Conservation (phyloP, 1,140 invertebrate species). For the Delia radicum region DNA sequence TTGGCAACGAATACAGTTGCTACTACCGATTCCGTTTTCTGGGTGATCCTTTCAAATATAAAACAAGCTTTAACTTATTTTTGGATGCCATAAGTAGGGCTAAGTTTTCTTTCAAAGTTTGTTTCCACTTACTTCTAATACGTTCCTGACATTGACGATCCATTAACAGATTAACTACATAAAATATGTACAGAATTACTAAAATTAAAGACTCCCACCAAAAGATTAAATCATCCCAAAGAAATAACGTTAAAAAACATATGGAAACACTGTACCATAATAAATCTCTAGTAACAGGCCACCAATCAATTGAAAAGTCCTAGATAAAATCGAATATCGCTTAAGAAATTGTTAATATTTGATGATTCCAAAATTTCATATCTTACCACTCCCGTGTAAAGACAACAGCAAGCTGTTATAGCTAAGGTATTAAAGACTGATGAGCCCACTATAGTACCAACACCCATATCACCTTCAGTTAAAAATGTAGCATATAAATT, state of each 20-base stretch:
- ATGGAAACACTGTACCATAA: conserved; percentile 69
- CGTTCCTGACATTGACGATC: background rate
- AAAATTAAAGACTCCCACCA: background rate
- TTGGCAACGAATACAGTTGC: too few relatives aligned
- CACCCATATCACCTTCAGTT: conserved; percentile 78
- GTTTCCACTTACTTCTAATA: background rate
- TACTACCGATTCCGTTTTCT: too few relatives aligned
- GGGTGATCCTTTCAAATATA: too few relatives aligned
- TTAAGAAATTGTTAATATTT: too few relatives aligned
- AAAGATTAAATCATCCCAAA: background rate
- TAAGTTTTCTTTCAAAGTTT: too few relatives aligned
- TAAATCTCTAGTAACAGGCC: conserved; percentile 82
- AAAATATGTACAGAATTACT: background rate
- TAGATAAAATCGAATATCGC: background rate
- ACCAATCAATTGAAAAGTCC: conserved; percentile 77
- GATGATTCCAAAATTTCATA: too few relatives aligned
- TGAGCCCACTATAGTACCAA: conserved; percentile 84
- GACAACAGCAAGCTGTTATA: conserved; percentile 82
- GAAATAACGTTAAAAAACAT: background rate
- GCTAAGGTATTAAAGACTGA: conserved; percentile 91
- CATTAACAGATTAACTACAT: background rate
- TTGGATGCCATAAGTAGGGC: too few relatives aligned
- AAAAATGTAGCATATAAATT: conserved; percentile 84
- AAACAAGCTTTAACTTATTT: too few relatives aligned
- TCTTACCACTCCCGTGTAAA: conserved; percentile 56